Conservation (phyloP, 2,797 vertebrate genomes). For the Alosa sapidissima region DNA sequence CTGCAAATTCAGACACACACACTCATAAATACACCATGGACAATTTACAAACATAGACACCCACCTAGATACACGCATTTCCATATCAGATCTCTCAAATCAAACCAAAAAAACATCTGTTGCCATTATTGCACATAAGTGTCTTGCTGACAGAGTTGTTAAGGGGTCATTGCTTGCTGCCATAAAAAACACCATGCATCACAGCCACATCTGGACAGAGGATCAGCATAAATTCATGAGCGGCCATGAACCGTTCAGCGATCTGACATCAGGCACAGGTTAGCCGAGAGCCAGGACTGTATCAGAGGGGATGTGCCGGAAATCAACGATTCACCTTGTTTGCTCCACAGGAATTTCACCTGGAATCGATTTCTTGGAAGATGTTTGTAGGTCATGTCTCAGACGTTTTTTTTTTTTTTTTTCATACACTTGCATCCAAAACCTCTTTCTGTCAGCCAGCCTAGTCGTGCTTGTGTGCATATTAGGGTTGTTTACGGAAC, state of each 20-base stretch:
- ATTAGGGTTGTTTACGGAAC: not conserved
- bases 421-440: not conserved
- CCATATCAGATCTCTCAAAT: not conserved
- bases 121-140: not conserved
- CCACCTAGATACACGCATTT: not conserved
- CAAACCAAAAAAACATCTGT: not conserved
- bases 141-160: not conserved
- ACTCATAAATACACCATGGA: not conserved
- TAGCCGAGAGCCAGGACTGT: not conserved
- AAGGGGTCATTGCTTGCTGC: not conserved
- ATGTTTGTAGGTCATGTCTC: not conserved
- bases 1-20: not conserved
- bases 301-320: conserved; percentile 14
- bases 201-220: conserved; percentile 26
- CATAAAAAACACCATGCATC: conserved; percentile 10
- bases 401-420: not conserved
- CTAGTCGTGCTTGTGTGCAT: not conserved
- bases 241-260: not conserved
- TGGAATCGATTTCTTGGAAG: not conserved
- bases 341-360: not conserved
- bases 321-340: not conserved
- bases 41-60: not conserved
- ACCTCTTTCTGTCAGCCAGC: not conserved
- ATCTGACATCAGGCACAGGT: not conserved
- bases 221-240: conserved; percentile 21